These are phyloP conservation scores for Drosophila colorata DNA, from an alignment of 2,888 invertebrate genomes.

Conservation along the genomic window DNA sequence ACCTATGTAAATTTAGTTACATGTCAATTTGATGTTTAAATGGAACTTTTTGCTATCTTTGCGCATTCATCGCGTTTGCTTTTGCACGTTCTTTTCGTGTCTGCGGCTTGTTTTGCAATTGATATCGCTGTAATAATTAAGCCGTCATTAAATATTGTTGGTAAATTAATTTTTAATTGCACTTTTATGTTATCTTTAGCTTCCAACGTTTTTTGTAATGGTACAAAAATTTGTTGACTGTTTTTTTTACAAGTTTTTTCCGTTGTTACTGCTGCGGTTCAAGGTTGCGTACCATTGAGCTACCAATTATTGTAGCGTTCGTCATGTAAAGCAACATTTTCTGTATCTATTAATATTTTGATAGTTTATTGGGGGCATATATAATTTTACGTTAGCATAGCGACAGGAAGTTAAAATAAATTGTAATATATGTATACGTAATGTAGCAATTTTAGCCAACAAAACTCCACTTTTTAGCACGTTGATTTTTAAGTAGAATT, in stretches of 20 bases:
- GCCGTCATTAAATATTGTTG: slow-evolving; percentile 46
- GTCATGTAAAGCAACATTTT: slow-evolving; percentile 2
- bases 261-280: slow-evolving; percentile 33
- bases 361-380: slow-evolving; percentile 1
- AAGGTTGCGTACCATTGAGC: slow-evolving; percentile 39
- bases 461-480: too few relatives aligned
- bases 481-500: too few relatives aligned
- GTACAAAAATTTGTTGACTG: slow-evolving; percentile 17
- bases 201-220: slow-evolving; percentile 20
- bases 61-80: slow-evolving; percentile 20
- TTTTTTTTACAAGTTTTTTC: slow-evolving; percentile 17
- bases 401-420: too few relatives aligned
- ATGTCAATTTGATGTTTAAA: slow-evolving; percentile 1
- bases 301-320: slow-evolving; percentile 25
- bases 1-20: slow-evolving; percentile 4
- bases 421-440: too few relatives aligned
- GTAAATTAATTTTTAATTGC: slow-evolving; percentile 44
- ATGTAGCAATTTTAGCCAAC: too few relatives aligned
- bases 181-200: slow-evolving; percentile 33
- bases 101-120: slow-evolving; percentile 34
- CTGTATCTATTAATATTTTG: slow-evolving; percentile 1
- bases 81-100: slow-evolving; percentile 49
- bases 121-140: slow-evolving; percentile 47
- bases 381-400: neutral
- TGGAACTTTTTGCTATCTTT: slow-evolving; percentile 12